These are phyloP conservation scores for Mionectes olivaceus DNA, from an alignment of 2,797 vertebrate species.

Conservation along the genomic window DNA sequence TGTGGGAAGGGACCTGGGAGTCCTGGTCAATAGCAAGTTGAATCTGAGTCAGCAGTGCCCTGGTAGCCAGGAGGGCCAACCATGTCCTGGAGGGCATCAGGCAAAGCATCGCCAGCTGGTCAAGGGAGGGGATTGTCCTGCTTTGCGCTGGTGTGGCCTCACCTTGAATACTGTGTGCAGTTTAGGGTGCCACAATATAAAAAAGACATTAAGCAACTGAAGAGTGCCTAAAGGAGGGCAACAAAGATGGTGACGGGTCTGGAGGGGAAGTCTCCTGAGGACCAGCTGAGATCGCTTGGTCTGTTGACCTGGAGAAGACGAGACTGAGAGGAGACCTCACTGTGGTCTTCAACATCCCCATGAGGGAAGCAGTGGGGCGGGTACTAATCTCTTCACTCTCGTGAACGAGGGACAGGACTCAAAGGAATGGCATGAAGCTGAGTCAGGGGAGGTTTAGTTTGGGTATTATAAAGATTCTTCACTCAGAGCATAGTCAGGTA, in stretches of 20 bases:
- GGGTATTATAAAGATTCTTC: not conserved
- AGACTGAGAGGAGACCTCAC: not conserved
- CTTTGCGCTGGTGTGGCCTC: rapidly evolving
- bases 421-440: not conserved
- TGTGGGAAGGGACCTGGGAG: not conserved
- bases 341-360: not conserved
- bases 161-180: rapidly evolving
- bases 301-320: not conserved
- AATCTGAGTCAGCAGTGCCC: not conserved
- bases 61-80: not conserved
- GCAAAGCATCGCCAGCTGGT: rapidly evolving
- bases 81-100: rapidly evolving
- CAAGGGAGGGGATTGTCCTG: not conserved
- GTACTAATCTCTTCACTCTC: not conserved
- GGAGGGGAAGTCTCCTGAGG: not conserved
- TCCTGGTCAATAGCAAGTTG: not conserved
- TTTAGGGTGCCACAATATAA: rapidly evolving
- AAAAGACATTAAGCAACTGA: not conserved
- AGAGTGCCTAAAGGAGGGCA: not conserved
- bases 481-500: not conserved
- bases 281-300: not conserved
- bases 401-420: not conserved
- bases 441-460: not conserved
- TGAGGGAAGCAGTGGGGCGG: not conserved
- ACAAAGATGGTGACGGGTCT: not conserved